A percentile compares a stretch with the other conserved stretches of the same genome.
Conservation (phyloP, 2,113 vertebrate species). For the Panthera tigris region DNA sequence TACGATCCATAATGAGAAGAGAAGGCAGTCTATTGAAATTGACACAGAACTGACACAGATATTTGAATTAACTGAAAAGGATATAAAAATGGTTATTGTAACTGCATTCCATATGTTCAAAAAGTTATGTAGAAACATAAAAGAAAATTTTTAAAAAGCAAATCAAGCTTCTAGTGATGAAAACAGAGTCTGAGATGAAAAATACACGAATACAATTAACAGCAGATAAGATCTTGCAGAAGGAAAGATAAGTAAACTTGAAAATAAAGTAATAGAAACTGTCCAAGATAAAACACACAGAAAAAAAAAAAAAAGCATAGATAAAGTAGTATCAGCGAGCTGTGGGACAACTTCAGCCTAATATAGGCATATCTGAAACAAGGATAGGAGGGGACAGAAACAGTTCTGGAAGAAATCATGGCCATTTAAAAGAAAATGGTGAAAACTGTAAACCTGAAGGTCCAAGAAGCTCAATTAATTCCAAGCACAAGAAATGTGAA, state of each 20-base stretch:
- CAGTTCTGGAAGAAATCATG: not conserved
- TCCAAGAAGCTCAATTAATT: not conserved
- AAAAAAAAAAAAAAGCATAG: not conserved
- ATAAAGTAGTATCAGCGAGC: not conserved
- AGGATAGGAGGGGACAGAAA: not conserved
- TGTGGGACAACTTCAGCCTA: not conserved
- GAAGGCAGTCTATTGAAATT: not conserved
- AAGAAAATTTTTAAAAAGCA: conserved; percentile 40
- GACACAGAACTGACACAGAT: conserved; percentile 47
- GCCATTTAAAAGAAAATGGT: not conserved
- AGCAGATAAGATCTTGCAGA: not conserved
- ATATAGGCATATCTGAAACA: not conserved
- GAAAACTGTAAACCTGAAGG: not conserved
- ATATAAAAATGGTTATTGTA: conserved; percentile 54
- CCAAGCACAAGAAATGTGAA: not conserved
- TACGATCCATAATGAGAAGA: not conserved
- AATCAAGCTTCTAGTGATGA: conserved; percentile 51
- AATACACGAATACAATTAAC: not conserved
- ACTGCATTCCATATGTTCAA: conserved; percentile 55
- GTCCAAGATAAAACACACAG: not conserved
- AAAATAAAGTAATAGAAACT: conserved; percentile 36
- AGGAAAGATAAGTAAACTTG: not conserved
- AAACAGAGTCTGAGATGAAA: conserved; percentile 51
- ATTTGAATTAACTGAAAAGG: conserved; percentile 58
- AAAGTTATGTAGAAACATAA: conserved; percentile 55